These are phyloP conservation scores for Cyprinodon tularosa DNA, from an alignment of 2,113 vertebrate genomes.

Conservation along the genomic window DNA sequence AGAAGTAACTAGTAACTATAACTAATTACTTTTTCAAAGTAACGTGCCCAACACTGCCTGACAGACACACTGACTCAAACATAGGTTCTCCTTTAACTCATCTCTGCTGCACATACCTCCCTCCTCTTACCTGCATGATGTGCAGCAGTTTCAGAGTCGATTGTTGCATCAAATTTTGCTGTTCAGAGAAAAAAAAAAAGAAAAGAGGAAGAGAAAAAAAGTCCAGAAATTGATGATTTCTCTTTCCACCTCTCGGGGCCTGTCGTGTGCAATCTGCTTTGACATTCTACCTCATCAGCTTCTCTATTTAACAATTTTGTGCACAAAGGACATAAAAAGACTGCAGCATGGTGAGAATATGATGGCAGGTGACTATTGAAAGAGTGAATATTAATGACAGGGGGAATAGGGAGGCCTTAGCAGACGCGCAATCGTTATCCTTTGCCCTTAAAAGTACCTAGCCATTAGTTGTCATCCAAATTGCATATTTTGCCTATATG, in stretches of 20 bases:
- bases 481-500: constrained; percentile 64
- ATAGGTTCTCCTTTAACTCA: constrained; percentile 37
- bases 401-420: constrained; percentile 27
- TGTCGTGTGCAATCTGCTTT: constrained; percentile 74
- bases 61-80: constrained; percentile 52
- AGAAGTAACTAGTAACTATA: no score
- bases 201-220: constrained; percentile 27
- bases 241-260: constrained; percentile 61
- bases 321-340: constrained; percentile 59
- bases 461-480: constrained; percentile 74
- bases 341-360: constrained; percentile 49
- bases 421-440: constrained; percentile 39
- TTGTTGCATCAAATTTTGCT: constrained; percentile 72
- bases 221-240: constrained; percentile 68
- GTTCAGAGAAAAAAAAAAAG: constrained; percentile 42
- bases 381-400: constrained; percentile 64
- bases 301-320: constrained; percentile 74
- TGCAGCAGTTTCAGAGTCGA: constrained; percentile 66
- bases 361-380: constrained; percentile 59
- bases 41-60: no score
- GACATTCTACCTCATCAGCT: constrained; percentile 76
- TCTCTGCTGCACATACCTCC: background rate
- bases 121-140: constrained; percentile 41
- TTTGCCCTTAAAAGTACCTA: constrained; percentile 67
- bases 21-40: no score